Base-by-base conservation (phyloP, 2,797 vertebrate species). In the Acanthopagrus latus region DNA sequence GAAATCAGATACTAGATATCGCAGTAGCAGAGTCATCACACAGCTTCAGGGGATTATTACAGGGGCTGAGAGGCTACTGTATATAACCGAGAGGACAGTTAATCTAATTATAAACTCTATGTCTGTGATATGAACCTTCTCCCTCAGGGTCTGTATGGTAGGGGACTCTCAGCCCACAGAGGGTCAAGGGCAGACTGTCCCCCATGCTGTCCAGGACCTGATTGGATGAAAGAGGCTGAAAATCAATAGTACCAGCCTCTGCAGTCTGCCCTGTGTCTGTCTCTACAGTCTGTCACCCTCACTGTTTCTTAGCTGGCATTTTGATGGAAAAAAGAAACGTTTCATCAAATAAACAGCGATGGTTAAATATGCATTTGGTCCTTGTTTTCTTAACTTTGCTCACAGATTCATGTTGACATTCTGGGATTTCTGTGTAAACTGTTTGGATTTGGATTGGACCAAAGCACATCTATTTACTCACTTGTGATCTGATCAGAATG, bases 301-400 rank as follows among this genome's bases (percentile, higher is more conserved):
- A 62, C 81, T 82, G 70, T 77, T 70, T 80, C 82, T 85, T 83
- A 81, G 73, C 86, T 89, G 73, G 80, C 80, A 82, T 90, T 89
- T 88, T 80, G 74, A 85, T 88, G 85, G 86, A 85, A 44, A 80
- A 81, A 78, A 33, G 6, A 33, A 33, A 84, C 81, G 76, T 90
- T 89, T 86, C 68, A 87, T 78, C 85, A 81, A 93, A 93, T 93
- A 92, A 93, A 92, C 71, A 55, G 44, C 77, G 83, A 44, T 78
- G 75, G 23, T 21, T 70, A 58, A 85, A 73, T 71, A 50, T 80
- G 80, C 23, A 80, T 58, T 41, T 58, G 64, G 76, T 76, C 63
- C 25, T 71, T 84, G 60, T 81, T 77, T 41, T 12, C 43, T 25
- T 8, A 81, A 74, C 73, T 52, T 58, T 44, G 60, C 5, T 21